phyloP scores from a whole-genome alignment of 1,140 invertebrate genomes.

The Drosophila azteca region DNA sequence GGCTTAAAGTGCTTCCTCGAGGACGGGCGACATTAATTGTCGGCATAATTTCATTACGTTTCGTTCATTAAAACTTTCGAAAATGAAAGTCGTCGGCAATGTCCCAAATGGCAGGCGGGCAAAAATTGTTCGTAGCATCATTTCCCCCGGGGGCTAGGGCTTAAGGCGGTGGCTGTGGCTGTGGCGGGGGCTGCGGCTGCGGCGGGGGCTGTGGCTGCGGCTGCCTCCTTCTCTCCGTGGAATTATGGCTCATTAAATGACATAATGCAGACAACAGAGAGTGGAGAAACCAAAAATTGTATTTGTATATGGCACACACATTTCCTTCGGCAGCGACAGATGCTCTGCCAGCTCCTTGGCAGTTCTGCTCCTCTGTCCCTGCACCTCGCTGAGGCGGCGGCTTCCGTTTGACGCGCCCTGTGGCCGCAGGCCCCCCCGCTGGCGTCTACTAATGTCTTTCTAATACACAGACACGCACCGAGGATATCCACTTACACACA shows the following conservation, averaged over 20 bases:
- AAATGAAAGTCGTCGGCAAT: slow-evolving; percentile 46
- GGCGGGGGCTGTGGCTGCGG: neutral
- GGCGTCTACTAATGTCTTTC: slow-evolving; percentile 68
- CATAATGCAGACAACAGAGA: slow-evolving; percentile 53
- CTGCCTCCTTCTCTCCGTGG: slow-evolving; percentile 36
- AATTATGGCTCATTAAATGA: slow-evolving; percentile 79
- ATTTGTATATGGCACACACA: slow-evolving; percentile 23
- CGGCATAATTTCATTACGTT: slow-evolving; percentile 72
- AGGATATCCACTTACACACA: slow-evolving; percentile 13
- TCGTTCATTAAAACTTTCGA: slow-evolving; percentile 73
- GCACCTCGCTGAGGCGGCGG: slow-evolving; percentile 19
- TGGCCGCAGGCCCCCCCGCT: slow-evolving; percentile 37
- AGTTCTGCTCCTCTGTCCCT: neutral
- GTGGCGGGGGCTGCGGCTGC: no score
- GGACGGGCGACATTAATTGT: slow-evolving; percentile 63
- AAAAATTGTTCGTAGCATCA: slow-evolving; percentile 34
- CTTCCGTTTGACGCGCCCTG: slow-evolving; percentile 13
- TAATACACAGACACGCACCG: slow-evolving; percentile 70
- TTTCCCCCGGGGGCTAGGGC: slow-evolving; percentile 34
- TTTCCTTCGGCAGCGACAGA: slow-evolving; percentile 26
- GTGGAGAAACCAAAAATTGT: slow-evolving; percentile 39
- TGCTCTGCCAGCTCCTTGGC: slow-evolving; percentile 12
- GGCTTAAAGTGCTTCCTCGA: slow-evolving; percentile 37
- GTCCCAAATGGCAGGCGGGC: slow-evolving; percentile 37
- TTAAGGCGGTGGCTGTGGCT: slow-evolving; percentile 3